phyloP scores from a whole-genome alignment of 2,888 invertebrate genomes.

The Mythimna impura region DNA sequence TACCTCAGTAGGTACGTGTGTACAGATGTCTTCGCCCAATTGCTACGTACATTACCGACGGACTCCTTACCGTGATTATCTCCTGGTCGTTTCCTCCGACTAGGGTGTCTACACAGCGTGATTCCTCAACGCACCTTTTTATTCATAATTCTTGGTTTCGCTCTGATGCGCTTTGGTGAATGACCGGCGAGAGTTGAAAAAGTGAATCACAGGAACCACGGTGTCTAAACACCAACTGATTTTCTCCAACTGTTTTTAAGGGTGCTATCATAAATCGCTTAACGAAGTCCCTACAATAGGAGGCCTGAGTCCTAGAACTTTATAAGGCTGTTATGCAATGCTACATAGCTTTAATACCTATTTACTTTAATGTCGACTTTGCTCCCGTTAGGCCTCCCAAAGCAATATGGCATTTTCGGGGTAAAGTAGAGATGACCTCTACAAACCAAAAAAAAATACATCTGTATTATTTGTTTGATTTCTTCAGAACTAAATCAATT shows the following conservation, averaged over 20 bases:
- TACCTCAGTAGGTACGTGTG: conserved; percentile 75
- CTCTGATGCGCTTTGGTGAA: conserved; percentile 87
- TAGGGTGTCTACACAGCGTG: conserved; percentile 87
- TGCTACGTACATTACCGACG: conserved; percentile 68
- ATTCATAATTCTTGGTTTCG: conserved; percentile 85
- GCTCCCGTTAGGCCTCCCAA: background rate
- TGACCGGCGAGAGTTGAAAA: conserved; percentile 86
- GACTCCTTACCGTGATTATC: conserved; percentile 76
- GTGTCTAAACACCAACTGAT: conserved; percentile 83
- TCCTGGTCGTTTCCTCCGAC: conserved; percentile 73
- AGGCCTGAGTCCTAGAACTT: too few species aligned
- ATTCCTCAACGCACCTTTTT: conserved; percentile 88
- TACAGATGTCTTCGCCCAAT: conserved; percentile 75
- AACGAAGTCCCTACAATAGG: conserved; percentile 12
- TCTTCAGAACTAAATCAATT: conserved; percentile 22
- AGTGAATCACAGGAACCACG: conserved; percentile 89
- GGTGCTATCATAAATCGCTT: conserved; percentile 58
- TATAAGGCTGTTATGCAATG: too few species aligned
- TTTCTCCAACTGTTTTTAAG: conserved; percentile 69
- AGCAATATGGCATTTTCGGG: background rate
- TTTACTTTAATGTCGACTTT: background rate
- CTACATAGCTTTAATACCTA: background rate
- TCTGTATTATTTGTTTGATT: background rate
- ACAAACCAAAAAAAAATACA: background rate
- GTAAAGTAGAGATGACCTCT: background rate